phyloP scores from a whole-genome alignment of 2,113 vertebrate genomes.

The Sylvilagus bachmani region DNA sequence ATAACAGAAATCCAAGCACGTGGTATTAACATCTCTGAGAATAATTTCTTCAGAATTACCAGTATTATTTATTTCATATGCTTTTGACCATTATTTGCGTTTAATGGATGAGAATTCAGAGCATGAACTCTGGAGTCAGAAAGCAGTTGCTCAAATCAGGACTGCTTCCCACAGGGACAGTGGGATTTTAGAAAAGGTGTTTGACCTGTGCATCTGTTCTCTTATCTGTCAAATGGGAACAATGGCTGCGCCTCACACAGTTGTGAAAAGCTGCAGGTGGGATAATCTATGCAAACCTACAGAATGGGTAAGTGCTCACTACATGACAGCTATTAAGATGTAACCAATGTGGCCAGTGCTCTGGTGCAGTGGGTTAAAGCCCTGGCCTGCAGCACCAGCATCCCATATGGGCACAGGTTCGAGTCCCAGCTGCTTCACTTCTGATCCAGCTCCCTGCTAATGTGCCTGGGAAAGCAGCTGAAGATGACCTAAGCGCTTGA shows the following conservation, averaged over 20 bases:
- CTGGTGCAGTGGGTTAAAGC: no score
- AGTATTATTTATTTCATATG: neutral
- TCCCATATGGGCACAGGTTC: no score
- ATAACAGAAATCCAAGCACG: conserved; percentile 16
- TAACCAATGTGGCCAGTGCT: neutral
- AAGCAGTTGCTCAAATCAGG: neutral
- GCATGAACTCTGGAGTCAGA: neutral
- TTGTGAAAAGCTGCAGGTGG: neutral
- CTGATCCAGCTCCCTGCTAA: no score
- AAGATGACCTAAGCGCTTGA: no score
- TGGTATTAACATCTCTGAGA: neutral
- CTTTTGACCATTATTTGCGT: neutral
- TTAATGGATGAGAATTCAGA: neutral
- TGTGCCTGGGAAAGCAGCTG: no score
- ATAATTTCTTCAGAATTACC: neutral
- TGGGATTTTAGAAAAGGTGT: neutral
- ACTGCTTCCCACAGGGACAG: neutral
- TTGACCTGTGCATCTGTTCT: neutral
- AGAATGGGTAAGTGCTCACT: neutral
- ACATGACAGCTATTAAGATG: neutral
- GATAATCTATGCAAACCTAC: rapidly evolving
- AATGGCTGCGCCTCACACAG: neutral
- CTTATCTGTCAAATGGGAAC: neutral
- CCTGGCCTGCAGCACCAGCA: no score
- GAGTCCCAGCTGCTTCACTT: no score